Evolutionary conservation across 1,140 invertebrate species (phyloP).

Genomic region (Dreissena polymorpha): DNA sequence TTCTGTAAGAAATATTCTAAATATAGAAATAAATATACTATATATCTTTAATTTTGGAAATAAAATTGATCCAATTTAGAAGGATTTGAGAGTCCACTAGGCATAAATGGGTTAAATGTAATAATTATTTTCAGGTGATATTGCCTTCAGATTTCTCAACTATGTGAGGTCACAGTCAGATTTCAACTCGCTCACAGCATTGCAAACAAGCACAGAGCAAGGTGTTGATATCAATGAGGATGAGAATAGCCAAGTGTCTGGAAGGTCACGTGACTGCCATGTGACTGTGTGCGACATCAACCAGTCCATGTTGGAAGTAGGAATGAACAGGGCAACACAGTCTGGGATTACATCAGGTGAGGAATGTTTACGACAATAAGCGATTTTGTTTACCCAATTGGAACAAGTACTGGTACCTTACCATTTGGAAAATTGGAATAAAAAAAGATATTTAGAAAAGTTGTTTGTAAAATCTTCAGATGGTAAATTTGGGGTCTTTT

Average conservation of each 20-base stretch:
- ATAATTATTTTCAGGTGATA: constrained; percentile 77
- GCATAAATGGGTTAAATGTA: too few species aligned
- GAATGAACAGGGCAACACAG: constrained; percentile 86
- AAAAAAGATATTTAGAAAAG: too few species aligned
- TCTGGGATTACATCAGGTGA: constrained; percentile 77
- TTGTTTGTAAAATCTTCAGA: too few species aligned
- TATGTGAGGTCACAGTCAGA: constrained; percentile 58
- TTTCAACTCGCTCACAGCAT: neutral
- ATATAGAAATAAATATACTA: too few species aligned
- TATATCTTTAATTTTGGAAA: too few species aligned
- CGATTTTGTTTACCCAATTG: too few species aligned
- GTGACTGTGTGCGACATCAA: constrained; percentile 98
- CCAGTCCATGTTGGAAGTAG: constrained; percentile 96
- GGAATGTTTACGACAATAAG: neutral
- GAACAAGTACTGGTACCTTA: too few species aligned
- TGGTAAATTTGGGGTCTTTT: too few species aligned
- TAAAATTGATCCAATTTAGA: too few species aligned
- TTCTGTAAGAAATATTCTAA: too few species aligned
- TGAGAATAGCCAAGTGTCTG: neutral
- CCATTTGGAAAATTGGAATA: too few species aligned
- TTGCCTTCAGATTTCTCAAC: constrained; percentile 80
- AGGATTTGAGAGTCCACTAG: too few species aligned
- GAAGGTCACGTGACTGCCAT: constrained; percentile 51
- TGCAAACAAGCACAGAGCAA: constrained; percentile 41
- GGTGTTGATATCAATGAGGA: constrained; percentile 53